Evolutionary conservation across 2,888 invertebrate genomes (phyloP).

Genomic region (Dioctria rufipes): DNA sequence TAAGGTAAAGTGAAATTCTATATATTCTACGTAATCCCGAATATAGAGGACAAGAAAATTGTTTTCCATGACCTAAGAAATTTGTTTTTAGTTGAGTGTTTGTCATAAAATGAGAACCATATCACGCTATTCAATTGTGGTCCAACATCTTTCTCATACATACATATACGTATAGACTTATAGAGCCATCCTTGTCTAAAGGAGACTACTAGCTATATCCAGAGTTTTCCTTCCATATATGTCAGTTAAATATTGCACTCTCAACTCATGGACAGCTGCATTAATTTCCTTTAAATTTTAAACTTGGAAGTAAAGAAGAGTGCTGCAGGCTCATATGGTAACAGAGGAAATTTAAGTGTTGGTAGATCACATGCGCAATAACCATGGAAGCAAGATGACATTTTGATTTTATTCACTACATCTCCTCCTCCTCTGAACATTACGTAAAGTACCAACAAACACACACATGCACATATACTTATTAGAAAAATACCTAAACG

Average conservation of each 20-base stretch:
- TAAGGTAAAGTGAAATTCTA: not conserved
- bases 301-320: not conserved
- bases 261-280: not conserved
- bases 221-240: not conserved
- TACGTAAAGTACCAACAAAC: conserved; percentile 21
- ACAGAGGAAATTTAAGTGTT: not conserved
- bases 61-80: conserved; percentile 24
- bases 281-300: conserved; percentile 18
- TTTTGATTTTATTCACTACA: too few relatives aligned
- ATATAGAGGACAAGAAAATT: conserved; percentile 28
- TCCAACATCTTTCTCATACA: not conserved
- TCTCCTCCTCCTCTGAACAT: too few relatives aligned
- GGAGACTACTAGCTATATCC: not conserved
- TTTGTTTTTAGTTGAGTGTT: conserved; percentile 35
- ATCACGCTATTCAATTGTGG: not conserved
- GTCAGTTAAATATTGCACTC: conserved; percentile 3
- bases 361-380: not conserved
- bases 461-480: conserved; percentile 27
- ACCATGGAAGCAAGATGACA: not conserved
- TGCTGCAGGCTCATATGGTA: not conserved
- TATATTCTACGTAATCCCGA: not conserved
- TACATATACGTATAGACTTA: too few relatives aligned
- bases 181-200: too few relatives aligned
- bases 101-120: conserved; percentile 31
- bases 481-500: conserved; percentile 36